phyloP scores from a whole-genome alignment of 2,113 vertebrate species.

The Centropristis striata region DNA sequence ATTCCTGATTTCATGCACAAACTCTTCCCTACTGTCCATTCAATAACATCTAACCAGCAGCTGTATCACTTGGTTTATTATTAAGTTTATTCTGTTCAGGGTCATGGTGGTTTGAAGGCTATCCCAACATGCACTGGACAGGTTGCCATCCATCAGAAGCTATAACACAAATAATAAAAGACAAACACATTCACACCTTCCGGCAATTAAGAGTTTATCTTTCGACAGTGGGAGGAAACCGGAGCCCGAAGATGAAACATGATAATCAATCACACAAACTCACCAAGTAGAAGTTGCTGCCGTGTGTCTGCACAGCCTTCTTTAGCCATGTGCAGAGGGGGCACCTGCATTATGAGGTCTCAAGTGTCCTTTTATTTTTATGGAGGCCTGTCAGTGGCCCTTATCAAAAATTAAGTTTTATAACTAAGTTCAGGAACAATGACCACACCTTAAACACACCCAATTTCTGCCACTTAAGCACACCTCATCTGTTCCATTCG shows the following conservation, averaged over 20 bases:
- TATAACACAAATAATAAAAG: not conserved
- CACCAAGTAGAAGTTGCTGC: too few relatives aligned
- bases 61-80: not conserved
- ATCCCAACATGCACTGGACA: not conserved
- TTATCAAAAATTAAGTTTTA: too few relatives aligned
- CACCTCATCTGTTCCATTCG: too few relatives aligned
- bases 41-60: not conserved
- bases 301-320: too few relatives aligned
- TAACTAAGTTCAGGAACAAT: too few relatives aligned
- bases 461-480: too few relatives aligned
- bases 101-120: not conserved
- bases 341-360: too few relatives aligned
- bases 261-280: not conserved
- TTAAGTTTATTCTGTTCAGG: not conserved
- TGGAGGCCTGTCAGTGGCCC: too few relatives aligned
- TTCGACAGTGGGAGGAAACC: not conserved
- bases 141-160: not conserved
- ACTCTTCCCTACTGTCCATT: not conserved
- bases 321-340: too few relatives aligned
- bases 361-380: too few relatives aligned
- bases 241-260: not conserved
- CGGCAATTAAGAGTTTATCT: not conserved
- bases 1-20: not conserved
- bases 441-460: too few relatives aligned
- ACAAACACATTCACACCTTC: slow-evolving; percentile 3